Evolutionary conservation across 2,113 vertebrate species (phyloP).

Genomic region (Percina caprodes): DNA sequence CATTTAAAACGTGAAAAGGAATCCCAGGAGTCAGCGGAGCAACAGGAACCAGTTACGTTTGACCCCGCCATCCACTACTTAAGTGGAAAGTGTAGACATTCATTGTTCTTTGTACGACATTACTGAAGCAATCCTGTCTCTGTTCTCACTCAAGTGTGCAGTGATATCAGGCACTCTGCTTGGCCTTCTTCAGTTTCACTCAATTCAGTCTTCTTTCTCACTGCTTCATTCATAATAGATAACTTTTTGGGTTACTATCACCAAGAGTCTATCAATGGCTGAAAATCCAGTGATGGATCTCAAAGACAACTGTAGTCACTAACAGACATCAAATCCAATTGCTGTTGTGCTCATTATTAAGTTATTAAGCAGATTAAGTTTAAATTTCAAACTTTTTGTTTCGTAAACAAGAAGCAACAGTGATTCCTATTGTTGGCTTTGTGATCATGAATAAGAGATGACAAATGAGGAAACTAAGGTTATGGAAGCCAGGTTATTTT

Average conservation of each 20-base stretch:
- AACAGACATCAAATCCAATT: slow-evolving; percentile 51
- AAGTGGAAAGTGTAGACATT: slow-evolving; percentile 67
- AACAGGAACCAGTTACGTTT: slow-evolving; percentile 33
- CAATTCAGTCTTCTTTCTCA: slow-evolving; percentile 68
- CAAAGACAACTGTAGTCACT: slow-evolving; percentile 43
- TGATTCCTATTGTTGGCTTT: neutral
- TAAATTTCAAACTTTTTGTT: neutral
- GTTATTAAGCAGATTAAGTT: slow-evolving; percentile 11
- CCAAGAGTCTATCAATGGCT: slow-evolving; percentile 68
- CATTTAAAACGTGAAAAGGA: slow-evolving; percentile 6
- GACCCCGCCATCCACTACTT: slow-evolving; percentile 75
- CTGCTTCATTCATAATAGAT: slow-evolving; percentile 81
- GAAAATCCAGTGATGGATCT: slow-evolving; percentile 56
- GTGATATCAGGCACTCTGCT: slow-evolving; percentile 82
- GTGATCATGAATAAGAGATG: neutral
- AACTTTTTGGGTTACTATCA: slow-evolving; percentile 74
- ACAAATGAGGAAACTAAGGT: neutral
- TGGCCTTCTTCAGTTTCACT: slow-evolving; percentile 82
- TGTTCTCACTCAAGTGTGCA: slow-evolving; percentile 84
- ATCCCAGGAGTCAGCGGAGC: slow-evolving; percentile 10
- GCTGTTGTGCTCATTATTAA: slow-evolving; percentile 17
- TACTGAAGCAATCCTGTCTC: slow-evolving; percentile 76
- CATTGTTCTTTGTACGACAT: slow-evolving; percentile 76
- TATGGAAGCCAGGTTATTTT: neutral
- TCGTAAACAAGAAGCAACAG: neutral